Percentiles rank a stretch among this genome's conserved stretches.
Evolutionary conservation across 2,797 vertebrate species (phyloP).

Genomic region (Chloroceryle amazona): DNA sequence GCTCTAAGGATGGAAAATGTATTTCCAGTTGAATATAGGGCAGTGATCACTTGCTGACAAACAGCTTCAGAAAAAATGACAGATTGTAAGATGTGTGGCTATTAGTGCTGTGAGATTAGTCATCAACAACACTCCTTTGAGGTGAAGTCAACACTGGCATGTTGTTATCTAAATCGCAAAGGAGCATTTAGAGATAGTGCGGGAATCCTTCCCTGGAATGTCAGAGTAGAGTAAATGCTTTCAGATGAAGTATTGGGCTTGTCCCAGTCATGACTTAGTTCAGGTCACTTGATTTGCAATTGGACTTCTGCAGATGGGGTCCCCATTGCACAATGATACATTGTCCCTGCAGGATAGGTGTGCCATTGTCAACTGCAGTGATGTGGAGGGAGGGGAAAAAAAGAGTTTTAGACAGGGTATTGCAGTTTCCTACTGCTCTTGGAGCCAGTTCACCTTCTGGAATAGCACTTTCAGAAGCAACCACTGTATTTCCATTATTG

Average conservation of each 20-base stretch:
- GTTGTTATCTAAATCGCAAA: neutral
- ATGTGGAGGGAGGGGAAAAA: neutral
- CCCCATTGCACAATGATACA: accelerated
- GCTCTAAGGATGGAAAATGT: neutral
- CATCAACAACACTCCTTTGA: neutral
- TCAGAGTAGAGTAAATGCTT: neutral
- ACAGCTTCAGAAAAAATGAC: neutral
- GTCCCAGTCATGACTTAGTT: neutral
- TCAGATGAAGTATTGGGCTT: neutral
- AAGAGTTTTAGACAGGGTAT: neutral
- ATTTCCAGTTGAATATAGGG: neutral
- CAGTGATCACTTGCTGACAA: neutral
- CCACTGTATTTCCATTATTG: neutral
- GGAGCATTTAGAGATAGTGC: neutral
- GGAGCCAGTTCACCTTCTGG: neutral
- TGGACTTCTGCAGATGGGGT: neutral
- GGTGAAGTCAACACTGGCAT: neutral
- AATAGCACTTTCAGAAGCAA: neutral
- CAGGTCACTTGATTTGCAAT: neutral
- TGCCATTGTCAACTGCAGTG: accelerated
- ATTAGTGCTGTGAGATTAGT: neutral
- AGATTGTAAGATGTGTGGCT: neutral
- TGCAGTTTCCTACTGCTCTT: neutral
- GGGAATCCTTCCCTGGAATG: neutral
- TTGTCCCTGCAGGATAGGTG: neutral